phyloP scores from a whole-genome alignment of 2,797 vertebrate species.

The Aulostomus chinensis region DNA sequence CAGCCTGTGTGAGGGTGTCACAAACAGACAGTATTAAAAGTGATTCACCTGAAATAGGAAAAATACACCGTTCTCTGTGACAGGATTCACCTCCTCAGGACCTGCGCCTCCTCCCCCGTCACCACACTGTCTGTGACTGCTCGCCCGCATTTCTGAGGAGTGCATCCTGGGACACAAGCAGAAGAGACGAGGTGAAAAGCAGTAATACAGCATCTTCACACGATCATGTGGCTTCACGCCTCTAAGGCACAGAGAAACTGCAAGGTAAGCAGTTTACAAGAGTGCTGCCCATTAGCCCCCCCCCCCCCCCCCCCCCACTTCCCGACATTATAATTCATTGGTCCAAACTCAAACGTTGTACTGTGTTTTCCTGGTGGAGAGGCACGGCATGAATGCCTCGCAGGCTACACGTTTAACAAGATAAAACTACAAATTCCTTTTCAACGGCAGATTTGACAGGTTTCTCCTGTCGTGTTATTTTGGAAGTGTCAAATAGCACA shows the following conservation, averaged over 20 bases:
- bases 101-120: constrained; percentile 84
- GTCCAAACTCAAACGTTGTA: neutral
- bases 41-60: constrained; percentile 2
- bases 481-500: too few relatives aligned
- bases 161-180: constrained; percentile 82
- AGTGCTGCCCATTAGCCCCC: constrained; percentile 8
- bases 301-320: neutral
- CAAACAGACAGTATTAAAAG: constrained; percentile 22
- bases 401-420: neutral
- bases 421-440: neutral
- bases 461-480: too few relatives aligned
- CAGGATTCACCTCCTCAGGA: constrained; percentile 82
- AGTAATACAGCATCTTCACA: neutral
- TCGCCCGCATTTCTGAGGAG: constrained; percentile 90
- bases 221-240: too few relatives aligned
- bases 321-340: constrained; percentile 1
- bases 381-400: too few relatives aligned
- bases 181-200: neutral
- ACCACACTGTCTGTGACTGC: constrained; percentile 86
- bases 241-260: neutral
- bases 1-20: constrained; percentile 82
- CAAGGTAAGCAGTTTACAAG: neutral
- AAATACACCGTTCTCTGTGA: neutral
- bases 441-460: too few relatives aligned
- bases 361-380: too few relatives aligned